These are phyloP conservation scores for Blastobasis lacticolella DNA, from an alignment of 2,888 invertebrate species.

Conservation along the genomic window DNA sequence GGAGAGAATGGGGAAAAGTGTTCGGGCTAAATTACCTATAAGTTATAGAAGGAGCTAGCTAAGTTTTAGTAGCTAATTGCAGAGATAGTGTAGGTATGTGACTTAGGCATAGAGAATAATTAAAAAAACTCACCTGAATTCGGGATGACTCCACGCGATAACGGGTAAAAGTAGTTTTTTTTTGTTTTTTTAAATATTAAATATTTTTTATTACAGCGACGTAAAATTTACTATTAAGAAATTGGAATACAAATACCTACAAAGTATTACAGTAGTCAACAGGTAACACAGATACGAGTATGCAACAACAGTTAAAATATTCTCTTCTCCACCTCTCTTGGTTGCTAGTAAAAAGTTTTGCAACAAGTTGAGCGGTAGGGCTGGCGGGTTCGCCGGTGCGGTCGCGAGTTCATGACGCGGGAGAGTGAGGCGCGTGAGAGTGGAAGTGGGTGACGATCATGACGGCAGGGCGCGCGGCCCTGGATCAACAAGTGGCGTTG, in stretches of 20 bases:
- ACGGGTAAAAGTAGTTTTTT: neutral
- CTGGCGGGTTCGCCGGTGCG: neutral
- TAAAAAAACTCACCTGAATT: constrained; percentile 5
- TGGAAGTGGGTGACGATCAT: neutral
- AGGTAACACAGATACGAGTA: constrained; percentile 69
- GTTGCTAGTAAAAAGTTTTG: constrained; percentile 13
- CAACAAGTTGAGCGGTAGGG: constrained; percentile 5
- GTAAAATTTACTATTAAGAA: constrained; percentile 18
- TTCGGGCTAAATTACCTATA: no score
- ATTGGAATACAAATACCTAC: constrained; percentile 43
- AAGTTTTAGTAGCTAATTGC: no score
- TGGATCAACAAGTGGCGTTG: constrained; percentile 65
- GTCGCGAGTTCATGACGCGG: neutral
- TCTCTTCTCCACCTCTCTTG: no score
- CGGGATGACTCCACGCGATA: constrained; percentile 5
- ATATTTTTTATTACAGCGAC: constrained; percentile 12
- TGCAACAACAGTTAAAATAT: constrained; percentile 50
- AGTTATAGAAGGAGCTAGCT: no score
- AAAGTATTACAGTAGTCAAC: constrained; percentile 58
- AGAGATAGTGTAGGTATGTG: no score
- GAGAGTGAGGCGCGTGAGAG: neutral
- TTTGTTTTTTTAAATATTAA: neutral
- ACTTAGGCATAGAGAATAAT: no score
- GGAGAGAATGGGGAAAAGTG: no score
- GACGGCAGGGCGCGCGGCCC: constrained; percentile 35